Conservation (phyloP, 2,797 vertebrate genomes). For the Leucoraja ocellata region DNA sequence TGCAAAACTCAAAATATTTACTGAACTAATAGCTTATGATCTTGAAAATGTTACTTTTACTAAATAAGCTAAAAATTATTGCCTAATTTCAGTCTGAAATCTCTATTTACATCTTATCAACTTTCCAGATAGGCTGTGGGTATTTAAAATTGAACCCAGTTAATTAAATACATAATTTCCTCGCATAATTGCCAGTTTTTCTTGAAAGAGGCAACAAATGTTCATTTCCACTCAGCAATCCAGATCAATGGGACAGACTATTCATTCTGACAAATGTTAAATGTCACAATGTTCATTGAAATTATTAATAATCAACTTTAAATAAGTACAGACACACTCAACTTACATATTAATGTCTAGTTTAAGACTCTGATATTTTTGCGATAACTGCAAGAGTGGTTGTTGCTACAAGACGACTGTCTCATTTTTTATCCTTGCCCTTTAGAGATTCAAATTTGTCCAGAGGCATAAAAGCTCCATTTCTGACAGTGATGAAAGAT, state of each 20-base stretch:
- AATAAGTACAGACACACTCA: neutral
- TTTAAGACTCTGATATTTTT: neutral
- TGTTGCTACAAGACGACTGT: neutral
- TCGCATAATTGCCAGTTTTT: neutral
- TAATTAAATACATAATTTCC: slow-evolving; percentile 11
- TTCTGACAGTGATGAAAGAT: slow-evolving; percentile 10
- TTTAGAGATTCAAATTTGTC: slow-evolving; percentile 5
- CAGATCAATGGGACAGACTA: neutral
- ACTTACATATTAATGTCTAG: neutral
- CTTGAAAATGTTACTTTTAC: neutral
- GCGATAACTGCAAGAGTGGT: neutral
- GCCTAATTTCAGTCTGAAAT: neutral
- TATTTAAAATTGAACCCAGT: neutral
- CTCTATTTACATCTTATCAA: neutral
- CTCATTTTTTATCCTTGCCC: neutral
- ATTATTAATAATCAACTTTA: slow-evolving; percentile 18
- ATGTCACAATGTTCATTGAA: slow-evolving; percentile 30
- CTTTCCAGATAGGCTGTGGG: neutral
- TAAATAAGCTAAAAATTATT: neutral
- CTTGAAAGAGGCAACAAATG: neutral
- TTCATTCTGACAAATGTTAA: slow-evolving; percentile 30
- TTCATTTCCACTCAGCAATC: neutral
- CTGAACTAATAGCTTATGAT: neutral
- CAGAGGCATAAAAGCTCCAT: neutral
- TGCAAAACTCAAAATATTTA: neutral